Evolutionary conservation across 2,113 vertebrate genomes (phyloP).

Genomic region (Micronisus gabar): DNA sequence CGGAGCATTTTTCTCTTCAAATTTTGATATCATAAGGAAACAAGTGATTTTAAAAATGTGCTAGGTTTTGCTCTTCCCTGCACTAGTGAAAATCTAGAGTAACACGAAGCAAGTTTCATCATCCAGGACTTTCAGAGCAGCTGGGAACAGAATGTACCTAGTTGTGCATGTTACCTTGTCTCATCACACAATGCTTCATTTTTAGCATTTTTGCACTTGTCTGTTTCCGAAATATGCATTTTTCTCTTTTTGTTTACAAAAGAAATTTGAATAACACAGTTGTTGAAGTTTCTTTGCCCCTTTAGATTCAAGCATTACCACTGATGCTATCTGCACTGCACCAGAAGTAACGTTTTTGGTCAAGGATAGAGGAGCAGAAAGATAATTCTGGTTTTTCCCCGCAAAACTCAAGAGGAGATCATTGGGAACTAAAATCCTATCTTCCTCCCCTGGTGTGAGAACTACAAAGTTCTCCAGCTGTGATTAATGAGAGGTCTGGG

Average conservation of each 20-base stretch:
- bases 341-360: neutral
- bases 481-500: neutral
- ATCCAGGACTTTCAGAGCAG: neutral
- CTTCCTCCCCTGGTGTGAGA: neutral
- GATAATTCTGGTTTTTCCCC: neutral
- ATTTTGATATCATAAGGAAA: neutral
- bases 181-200: too few species aligned
- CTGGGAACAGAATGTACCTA: neutral
- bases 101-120: neutral
- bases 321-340: neutral
- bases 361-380: neutral
- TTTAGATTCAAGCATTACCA: neutral
- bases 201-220: neutral
- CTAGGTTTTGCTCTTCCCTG: neutral
- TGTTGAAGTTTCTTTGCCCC: neutral
- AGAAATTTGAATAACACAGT: neutral
- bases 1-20: neutral
- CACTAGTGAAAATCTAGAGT: neutral
- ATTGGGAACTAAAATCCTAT: neutral
- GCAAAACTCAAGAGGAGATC: neutral
- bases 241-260: neutral
- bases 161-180: neutral
- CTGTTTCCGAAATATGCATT: neutral
- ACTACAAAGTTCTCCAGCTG: neutral
- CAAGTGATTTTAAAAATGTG: neutral